phyloP scores from a whole-genome alignment of 2,888 invertebrate species.

The Andrena bucephala region DNA sequence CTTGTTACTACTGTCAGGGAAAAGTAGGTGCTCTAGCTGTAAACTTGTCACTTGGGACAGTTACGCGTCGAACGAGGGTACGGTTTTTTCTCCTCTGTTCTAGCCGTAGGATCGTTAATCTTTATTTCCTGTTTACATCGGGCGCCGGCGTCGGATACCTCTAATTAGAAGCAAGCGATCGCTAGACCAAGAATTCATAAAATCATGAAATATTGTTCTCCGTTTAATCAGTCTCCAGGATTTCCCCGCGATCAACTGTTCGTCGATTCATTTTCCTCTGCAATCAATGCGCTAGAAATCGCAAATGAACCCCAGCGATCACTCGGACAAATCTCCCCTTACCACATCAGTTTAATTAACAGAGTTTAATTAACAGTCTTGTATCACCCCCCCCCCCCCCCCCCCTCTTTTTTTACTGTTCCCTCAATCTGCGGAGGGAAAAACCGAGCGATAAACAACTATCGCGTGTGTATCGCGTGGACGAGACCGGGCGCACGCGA shows the following conservation, averaged over 20 bases:
- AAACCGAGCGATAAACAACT: conserved; percentile 17
- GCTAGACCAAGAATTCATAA: conserved; percentile 16
- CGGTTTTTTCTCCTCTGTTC: conserved; percentile 32
- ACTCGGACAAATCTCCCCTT: neutral
- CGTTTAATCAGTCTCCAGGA: conserved; percentile 17
- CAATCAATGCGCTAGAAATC: conserved; percentile 11
- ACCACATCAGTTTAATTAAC: conserved; percentile 42
- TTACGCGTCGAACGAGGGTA: conserved; percentile 2
- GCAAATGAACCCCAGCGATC: neutral
- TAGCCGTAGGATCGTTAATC: conserved; percentile 30
- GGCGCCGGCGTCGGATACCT: neutral
- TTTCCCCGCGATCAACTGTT: neutral
- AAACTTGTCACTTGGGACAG: conserved; percentile 35
- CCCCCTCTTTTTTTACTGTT: neutral
- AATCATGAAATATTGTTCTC: conserved; percentile 40
- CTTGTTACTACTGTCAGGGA: neutral
- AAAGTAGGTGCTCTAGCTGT: conserved; percentile 15
- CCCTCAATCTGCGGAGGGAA: neutral
- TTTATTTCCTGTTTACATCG: conserved; percentile 45
- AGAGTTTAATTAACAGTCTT: too few species aligned
- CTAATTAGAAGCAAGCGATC: conserved; percentile 36
- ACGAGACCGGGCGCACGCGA: conserved; percentile 9
- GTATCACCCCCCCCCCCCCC: neutral
- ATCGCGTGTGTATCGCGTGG: conserved; percentile 18
- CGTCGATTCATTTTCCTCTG: neutral